Percentiles rank a stretch among this genome's conserved stretches.
phyloP scores from a whole-genome alignment of 2,113 vertebrate genomes.

The Madoqua kirkii region DNA sequence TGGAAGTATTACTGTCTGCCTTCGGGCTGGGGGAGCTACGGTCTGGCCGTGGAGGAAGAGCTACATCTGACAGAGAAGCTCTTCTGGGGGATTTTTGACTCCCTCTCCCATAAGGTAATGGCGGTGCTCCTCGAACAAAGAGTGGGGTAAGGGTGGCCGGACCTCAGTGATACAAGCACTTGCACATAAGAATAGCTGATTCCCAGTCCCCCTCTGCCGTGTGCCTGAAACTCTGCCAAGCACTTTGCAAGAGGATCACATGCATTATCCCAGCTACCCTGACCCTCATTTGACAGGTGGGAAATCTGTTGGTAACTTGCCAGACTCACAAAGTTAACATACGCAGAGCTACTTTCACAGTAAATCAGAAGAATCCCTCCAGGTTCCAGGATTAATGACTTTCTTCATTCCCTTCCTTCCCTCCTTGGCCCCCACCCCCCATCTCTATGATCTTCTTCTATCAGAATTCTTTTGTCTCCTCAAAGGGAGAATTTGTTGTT shows the following conservation, averaged over 20 bases:
- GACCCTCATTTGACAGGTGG: background rate
- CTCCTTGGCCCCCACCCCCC: background rate
- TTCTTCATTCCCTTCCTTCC: background rate
- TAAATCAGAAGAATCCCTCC: background rate
- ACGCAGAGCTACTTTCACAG: background rate
- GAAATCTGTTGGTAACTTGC: background rate
- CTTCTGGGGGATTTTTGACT: conserved; percentile 99
- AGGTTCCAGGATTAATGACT: background rate
- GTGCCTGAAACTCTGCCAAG: background rate
- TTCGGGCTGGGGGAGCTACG: conserved; percentile 93
- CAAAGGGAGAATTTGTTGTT: too few species aligned
- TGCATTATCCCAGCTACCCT: background rate
- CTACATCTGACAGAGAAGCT: conserved; percentile 97
- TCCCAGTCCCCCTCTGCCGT: background rate
- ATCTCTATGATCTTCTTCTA: too few species aligned
- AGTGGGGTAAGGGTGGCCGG: too few species aligned
- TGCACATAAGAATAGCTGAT: too few species aligned
- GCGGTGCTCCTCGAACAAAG: background rate
- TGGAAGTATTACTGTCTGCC: conserved; percentile 99
- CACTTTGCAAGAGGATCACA: background rate
- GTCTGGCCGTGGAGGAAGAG: conserved; percentile 94
- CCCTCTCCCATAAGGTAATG: conserved; percentile 94
- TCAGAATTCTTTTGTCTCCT: too few species aligned
- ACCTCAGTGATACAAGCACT: rapidly evolving
- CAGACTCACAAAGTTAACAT: background rate